Conservation (phyloP, 1,140 invertebrate genomes). For the Holcopasites calliopsidis region DNA sequence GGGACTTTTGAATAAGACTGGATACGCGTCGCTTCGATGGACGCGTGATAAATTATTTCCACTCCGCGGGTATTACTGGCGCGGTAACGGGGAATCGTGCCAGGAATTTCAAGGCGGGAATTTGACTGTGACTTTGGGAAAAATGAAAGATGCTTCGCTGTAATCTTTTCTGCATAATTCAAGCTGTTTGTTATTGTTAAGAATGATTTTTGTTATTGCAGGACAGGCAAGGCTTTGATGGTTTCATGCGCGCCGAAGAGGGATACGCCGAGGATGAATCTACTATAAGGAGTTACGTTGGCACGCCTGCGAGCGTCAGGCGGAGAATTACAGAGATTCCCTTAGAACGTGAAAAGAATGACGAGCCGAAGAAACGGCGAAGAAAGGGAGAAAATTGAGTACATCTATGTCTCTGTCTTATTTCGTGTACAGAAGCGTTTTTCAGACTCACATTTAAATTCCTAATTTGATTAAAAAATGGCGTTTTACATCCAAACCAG, state of each 20-base stretch:
- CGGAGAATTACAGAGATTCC: background rate
- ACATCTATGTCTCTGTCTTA: background rate
- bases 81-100: background rate
- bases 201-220: too few species aligned
- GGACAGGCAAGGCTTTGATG: too few species aligned
- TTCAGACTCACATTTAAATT: too few species aligned
- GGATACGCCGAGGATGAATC: too few species aligned
- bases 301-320: background rate
- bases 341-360: background rate
- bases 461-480: too few species aligned
- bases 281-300: too few species aligned
- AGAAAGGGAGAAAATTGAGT: background rate
- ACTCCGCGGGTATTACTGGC: background rate
- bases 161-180: too few species aligned
- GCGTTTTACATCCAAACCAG: too few species aligned
- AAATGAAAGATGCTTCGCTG: too few species aligned
- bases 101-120: background rate
- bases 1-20: background rate
- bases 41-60: background rate
- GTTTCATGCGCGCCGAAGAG: too few species aligned
- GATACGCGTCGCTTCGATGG: background rate
- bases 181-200: too few species aligned
- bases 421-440: too few species aligned
- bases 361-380: background rate
- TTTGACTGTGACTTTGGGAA: background rate